These are phyloP conservation scores for Xerus rutilus DNA, from an alignment of 2,797 vertebrate species.

Conservation along the genomic window DNA sequence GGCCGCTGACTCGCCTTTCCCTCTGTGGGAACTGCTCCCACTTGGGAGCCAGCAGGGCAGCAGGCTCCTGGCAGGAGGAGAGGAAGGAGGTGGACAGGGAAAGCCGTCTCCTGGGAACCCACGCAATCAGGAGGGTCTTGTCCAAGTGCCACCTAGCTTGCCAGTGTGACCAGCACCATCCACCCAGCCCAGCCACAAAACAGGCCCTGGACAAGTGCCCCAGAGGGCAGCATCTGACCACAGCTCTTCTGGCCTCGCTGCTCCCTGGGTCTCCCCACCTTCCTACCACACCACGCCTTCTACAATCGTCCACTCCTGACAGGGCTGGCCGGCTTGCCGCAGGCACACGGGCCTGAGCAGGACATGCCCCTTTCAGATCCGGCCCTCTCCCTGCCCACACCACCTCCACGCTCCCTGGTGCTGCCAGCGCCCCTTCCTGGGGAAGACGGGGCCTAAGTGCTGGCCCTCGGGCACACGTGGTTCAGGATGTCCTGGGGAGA, in stretches of 20 bases:
- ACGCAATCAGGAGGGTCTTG: background rate
- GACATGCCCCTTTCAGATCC: too few species aligned
- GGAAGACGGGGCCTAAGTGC: background rate
- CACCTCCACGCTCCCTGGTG: background rate
- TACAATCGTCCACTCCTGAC: background rate
- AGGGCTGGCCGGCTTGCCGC: background rate
- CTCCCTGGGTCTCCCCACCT: background rate
- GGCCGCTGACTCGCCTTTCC: background rate
- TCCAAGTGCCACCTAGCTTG: background rate
- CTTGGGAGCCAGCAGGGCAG: background rate
- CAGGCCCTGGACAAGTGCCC: background rate
- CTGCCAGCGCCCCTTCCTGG: background rate
- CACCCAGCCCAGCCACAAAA: background rate
- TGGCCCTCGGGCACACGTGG: too few species aligned
- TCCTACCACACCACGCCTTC: background rate
- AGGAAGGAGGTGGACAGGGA: background rate
- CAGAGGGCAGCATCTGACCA: too few species aligned
- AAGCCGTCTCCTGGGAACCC: background rate
- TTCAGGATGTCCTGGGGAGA: too few species aligned
- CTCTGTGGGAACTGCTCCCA: background rate
- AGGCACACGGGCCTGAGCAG: background rate
- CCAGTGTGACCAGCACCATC: too few species aligned
- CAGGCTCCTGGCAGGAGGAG: background rate
- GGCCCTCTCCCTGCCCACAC: background rate
- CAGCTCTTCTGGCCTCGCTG: background rate